Evolutionary conservation across 2,113 vertebrate genomes (phyloP).

Genomic region (Leptocoma aspasia): DNA sequence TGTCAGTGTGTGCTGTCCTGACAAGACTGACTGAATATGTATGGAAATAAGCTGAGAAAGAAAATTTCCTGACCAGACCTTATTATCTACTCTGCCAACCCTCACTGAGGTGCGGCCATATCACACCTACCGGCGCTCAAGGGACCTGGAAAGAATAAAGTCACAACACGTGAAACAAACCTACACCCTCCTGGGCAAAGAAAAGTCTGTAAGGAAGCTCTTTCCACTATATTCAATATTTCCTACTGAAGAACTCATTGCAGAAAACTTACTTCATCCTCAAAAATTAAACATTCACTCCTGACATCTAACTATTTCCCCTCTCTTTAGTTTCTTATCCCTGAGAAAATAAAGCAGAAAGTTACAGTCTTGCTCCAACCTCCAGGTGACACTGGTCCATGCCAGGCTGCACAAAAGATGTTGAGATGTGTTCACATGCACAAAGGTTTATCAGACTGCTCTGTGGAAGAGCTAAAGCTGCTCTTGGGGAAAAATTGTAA

Average conservation of each 20-base stretch:
- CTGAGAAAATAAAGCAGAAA: neutral
- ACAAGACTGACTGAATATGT: neutral
- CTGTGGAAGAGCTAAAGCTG: neutral
- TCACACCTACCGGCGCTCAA: neutral
- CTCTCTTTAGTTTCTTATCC: neutral
- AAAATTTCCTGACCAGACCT: slow-evolving; percentile 21
- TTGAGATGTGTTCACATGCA: fast-evolving
- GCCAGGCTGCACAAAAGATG: neutral
- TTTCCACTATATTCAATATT: neutral
- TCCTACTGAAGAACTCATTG: neutral
- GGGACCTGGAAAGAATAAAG: slow-evolving; percentile 14
- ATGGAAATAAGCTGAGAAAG: slow-evolving; percentile 16
- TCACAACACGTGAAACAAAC: neutral
- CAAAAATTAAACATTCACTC: neutral
- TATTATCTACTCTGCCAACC: neutral
- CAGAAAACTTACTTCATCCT: neutral
- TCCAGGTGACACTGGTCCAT: neutral
- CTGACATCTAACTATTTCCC: neutral
- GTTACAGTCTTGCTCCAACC: neutral
- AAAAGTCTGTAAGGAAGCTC: neutral
- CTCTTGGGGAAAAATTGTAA: neutral
- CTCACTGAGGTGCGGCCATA: neutral
- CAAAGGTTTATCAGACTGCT: neutral
- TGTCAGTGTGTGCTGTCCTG: slow-evolving; percentile 3
- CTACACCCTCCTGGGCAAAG: neutral